phyloP scores from a whole-genome alignment of 2,797 vertebrate genomes.

The Euphonia xanthogaster region DNA sequence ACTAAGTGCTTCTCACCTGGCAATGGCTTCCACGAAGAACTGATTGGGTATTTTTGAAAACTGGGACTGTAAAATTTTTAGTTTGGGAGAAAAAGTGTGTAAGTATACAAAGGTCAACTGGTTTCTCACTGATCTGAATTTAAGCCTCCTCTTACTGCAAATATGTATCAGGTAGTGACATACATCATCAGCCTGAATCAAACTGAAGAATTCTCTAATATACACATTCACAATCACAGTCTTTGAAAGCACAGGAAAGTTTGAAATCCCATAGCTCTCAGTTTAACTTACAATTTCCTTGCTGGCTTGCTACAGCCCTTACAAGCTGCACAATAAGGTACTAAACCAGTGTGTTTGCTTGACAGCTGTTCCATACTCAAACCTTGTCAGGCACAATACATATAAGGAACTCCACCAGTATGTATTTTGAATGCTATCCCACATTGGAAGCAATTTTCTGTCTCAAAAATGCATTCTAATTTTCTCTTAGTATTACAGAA shows the following conservation, averaged over 20 bases:
- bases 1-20: background rate
- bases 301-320: background rate
- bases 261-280: background rate
- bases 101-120: background rate
- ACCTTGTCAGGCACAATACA: background rate
- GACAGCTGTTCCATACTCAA: background rate
- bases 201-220: background rate
- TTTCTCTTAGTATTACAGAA: background rate
- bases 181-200: background rate
- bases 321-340: background rate
- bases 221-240: background rate
- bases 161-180: rapidly evolving
- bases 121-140: background rate
- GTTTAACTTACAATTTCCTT: background rate
- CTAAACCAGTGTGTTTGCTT: background rate
- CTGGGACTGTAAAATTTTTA: background rate
- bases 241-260: background rate
- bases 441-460: background rate
- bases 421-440: background rate
- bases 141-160: background rate
- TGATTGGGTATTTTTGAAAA: background rate
- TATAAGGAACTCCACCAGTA: background rate
- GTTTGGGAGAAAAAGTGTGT: rapidly evolving
- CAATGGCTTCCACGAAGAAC: background rate
- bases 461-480: background rate